Evolutionary conservation across 2,888 invertebrate genomes (phyloP).

Genomic region (Aphodius sticticus): DNA sequence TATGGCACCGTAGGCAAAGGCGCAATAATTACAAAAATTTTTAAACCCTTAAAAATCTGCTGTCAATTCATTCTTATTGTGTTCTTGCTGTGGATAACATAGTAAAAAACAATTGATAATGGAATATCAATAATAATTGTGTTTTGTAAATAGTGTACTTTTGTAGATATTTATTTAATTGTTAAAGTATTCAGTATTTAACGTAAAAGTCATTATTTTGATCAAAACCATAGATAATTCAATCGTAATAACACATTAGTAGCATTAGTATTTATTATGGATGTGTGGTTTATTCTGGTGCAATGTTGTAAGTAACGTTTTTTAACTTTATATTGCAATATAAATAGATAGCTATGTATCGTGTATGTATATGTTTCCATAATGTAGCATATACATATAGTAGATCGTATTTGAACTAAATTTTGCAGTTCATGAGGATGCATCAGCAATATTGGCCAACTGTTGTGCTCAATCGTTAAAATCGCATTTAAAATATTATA

Average conservation of each 20-base stretch:
- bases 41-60: neutral
- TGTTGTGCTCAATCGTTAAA: neutral
- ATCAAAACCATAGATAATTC: neutral
- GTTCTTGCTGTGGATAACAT: too few species aligned
- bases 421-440: neutral
- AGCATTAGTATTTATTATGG: neutral
- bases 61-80: neutral
- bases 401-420: neutral
- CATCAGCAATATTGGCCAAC: neutral
- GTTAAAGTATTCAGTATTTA: neutral
- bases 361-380: neutral
- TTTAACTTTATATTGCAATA: neutral
- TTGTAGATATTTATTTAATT: conserved; percentile 4
- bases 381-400: neutral
- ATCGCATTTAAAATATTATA: neutral
- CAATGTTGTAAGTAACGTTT: conserved; percentile 4
- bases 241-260: neutral
- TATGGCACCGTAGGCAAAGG: neutral
- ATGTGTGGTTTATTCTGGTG: neutral
- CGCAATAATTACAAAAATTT: conserved; percentile 5
- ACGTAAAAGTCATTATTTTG: neutral
- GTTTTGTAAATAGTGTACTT: neutral
- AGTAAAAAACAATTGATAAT: too few species aligned
- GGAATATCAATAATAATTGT: neutral
- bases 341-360: neutral